Evolutionary conservation across 92 coral and sea anemone species (phyloP).

Genomic region (Montipora capitata): DNA sequence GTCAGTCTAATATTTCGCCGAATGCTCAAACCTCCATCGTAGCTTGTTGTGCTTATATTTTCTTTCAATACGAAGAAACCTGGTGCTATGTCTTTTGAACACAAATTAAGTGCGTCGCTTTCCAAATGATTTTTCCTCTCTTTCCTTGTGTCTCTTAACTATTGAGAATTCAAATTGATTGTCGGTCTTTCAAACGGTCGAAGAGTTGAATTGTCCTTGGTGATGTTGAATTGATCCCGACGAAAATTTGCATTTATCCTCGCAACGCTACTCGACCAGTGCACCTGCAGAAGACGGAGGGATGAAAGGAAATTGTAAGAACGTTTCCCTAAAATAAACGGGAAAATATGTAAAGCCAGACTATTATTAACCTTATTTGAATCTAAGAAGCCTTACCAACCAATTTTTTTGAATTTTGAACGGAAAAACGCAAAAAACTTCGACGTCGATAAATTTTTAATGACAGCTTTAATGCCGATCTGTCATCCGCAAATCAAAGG

Average conservation of each 20-base stretch:
- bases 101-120: neutral
- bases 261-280: neutral
- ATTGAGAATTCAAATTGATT: neutral
- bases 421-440: constrained; percentile 61
- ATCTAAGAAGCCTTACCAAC: neutral
- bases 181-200: neutral
- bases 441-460: constrained; percentile 69
- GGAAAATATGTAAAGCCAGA: no score
- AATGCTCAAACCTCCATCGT: constrained; percentile 13
- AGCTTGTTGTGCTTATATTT: neutral
- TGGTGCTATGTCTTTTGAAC: neutral
- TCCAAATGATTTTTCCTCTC: neutral
- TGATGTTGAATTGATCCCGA: constrained; percentile 31
- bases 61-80: neutral
- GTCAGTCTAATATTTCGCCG: constrained; percentile 31
- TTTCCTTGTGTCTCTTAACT: neutral
- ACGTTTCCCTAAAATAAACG: neutral
- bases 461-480: constrained; percentile 40
- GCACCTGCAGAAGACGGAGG: constrained; percentile 28
- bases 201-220: constrained; percentile 3
- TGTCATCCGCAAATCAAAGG: constrained; percentile 31
- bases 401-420: constrained; percentile 7
- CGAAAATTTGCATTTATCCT: constrained; percentile 43
- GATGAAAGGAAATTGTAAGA: neutral
- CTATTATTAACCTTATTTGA: neutral